Base-by-base conservation (phyloP, 2,888 invertebrate species). In the Thecocarcelia acutangulata region DNA sequence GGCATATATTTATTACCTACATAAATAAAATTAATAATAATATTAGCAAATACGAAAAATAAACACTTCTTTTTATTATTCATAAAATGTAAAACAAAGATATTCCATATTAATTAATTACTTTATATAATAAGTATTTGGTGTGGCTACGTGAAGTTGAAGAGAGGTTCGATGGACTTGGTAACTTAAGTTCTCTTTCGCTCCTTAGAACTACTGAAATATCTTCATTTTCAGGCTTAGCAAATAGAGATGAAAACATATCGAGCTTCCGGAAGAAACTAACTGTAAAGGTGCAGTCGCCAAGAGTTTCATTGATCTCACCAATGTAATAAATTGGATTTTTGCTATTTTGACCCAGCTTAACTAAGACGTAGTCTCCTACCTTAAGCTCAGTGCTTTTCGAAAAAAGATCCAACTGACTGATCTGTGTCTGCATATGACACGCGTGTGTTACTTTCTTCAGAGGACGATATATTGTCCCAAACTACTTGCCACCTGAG, bases 401-500 rank as follows among this genome's bases (percentile, higher is more conserved):
- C 61, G 33, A 58, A 50, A 50, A 59, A 76, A 40, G 68, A 76
- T 68, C 58, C 68, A 68, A 76, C 68, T 66, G 76, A 68, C 48
- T 68, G 52, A 59, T 76, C 68, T 42, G 68, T 61, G 3, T 76
- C 68, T 68, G 76, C 59, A 59, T 68, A 76, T 68, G 46, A 15
- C 61, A 77, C 33, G 56, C 19, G 61, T 15, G 69, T 77, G 42
- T 66, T 64, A 66, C 72, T 78, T 72, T 78, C 78, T 56, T 78
- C 72, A 59, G 78, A 72, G 8, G 52, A 78, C 48, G 48, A 56
- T 15, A 72, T 59, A 15, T 66, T 33, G 40, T 78, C 42, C 56
- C 33, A 33, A 66, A 72, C 42, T 19, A n/a, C n/a, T n/a, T n/a
- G n/a, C n/a, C n/a, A n/a, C n/a, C 48, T 77, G 21, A 56, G 24